phyloP scores from a whole-genome alignment of 2,888 invertebrate genomes.

The Tromatobia lineatoria region DNA sequence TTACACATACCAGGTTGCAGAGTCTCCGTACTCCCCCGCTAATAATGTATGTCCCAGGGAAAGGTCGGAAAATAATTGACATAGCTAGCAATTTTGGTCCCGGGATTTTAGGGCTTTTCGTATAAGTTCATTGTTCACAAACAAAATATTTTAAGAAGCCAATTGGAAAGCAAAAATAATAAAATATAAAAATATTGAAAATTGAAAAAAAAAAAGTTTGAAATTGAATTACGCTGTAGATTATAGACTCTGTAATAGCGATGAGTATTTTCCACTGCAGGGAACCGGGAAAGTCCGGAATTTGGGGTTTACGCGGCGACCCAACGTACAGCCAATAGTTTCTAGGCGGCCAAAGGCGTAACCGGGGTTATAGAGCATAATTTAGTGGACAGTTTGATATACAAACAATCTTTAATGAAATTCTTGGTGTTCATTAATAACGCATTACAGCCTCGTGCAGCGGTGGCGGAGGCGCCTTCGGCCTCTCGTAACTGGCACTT shows the following conservation, averaged over 20 bases:
- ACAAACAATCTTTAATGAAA: slow-evolving; percentile 89
- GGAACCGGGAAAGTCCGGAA: slow-evolving; percentile 57
- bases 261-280: not conserved
- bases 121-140: not conserved
- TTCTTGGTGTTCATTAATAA: slow-evolving; percentile 90
- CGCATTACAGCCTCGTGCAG: slow-evolving; percentile 86
- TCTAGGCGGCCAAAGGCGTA: slow-evolving; percentile 81
- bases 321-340: slow-evolving; percentile 80
- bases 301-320: slow-evolving; percentile 62
- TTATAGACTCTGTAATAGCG: not conserved
- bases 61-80: slow-evolving; percentile 82
- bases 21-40: slow-evolving; percentile 59
- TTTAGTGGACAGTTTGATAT: slow-evolving; percentile 89
- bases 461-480: slow-evolving; percentile 50
- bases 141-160: not conserved
- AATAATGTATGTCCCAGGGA: slow-evolving; percentile 78
- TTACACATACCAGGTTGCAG: slow-evolving; percentile 11
- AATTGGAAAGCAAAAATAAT: not conserved
- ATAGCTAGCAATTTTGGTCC: slow-evolving; percentile 49
- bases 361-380: slow-evolving; percentile 85
- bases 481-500: slow-evolving; percentile 60
- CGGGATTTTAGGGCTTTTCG: slow-evolving; percentile 20
- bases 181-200: not conserved
- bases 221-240: not conserved
- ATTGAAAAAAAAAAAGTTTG: no score